These are phyloP conservation scores for Catagonus wagneri DNA, from an alignment of 2,113 vertebrate genomes.

Conservation along the genomic window DNA sequence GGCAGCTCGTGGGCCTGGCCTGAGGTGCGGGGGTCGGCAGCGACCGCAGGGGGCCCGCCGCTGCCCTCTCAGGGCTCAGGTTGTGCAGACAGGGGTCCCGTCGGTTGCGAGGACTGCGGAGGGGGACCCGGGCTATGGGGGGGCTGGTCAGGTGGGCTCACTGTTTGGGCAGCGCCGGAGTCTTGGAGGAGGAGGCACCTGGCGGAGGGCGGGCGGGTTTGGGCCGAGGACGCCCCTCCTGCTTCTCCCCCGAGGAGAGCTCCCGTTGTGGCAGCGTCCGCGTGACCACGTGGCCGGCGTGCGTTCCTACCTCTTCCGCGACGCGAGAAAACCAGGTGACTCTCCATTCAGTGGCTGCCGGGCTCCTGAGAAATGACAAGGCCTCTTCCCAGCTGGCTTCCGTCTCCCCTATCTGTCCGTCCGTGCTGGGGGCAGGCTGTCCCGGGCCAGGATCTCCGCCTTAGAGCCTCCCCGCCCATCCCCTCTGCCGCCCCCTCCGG, in stretches of 20 bases:
- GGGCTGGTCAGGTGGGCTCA: neutral
- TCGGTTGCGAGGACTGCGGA: neutral
- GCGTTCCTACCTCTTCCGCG: neutral
- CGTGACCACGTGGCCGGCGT: neutral
- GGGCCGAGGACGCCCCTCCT: neutral
- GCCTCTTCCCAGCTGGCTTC: neutral
- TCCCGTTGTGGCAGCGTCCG: neutral
- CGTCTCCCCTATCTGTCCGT: neutral
- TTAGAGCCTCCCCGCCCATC: neutral
- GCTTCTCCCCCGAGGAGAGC: neutral
- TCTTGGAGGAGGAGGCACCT: neutral
- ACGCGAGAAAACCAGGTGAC: too few species aligned
- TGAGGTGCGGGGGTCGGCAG: too few species aligned
- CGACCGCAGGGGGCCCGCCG: neutral
- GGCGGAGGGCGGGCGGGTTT: neutral
- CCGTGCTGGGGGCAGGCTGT: neutral
- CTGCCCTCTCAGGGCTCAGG: neutral
- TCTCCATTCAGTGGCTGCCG: neutral
- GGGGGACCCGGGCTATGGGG: neutral
- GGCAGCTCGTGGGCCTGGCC: neutral
- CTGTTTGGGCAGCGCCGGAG: neutral
- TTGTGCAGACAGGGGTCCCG: neutral
- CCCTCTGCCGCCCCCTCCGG: neutral
- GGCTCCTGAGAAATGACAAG: neutral
- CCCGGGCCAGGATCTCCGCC: fast-evolving